Base-by-base conservation (phyloP, 2,888 invertebrate genomes). In the Tanytarsus gracilentus region DNA sequence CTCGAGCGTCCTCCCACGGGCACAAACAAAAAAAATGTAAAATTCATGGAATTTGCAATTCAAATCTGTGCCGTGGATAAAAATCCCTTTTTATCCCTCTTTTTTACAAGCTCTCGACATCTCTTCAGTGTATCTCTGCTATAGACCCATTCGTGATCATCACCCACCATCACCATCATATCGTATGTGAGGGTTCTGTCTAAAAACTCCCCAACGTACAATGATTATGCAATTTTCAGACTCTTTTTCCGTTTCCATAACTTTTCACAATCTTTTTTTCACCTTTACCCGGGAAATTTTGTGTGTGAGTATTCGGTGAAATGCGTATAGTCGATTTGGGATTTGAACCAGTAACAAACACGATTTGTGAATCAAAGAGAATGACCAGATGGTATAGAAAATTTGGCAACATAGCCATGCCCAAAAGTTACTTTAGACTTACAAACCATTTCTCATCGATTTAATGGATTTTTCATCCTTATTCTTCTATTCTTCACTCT, bases 181-280 rank as follows among this genome's bases (percentile, higher is more conserved):
- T n/a, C 36, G 36, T 14, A 16, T n/a, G 16, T 36, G 36, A 36
- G 16, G 36, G 16, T 5, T 33, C 6, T n/a, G n/a, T 33, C n/a
- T 33, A 18, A 11, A 21, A 18, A 44, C 23, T 44, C 44, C 44
- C 44, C 21, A 44, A 27, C 36, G 49, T 25, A 49, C 25, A 53
- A 33, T 53, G 33, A 33, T 53, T 53, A 33, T 53, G 53, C 53
- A 53, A 53, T 53, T n/a, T 53, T 51, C 51, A 29, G 27, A 18
- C 21, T 21, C 18, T 44, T 36, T 36, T 16, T 36, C n/a, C 36
- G 16, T 36, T 36, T 14, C 14, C 16, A 36, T n/a, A 36, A 36
- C 36, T 44, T 44, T 44, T 44, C 18, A 44, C 23, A 18, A 11
- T 11, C 18, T 44, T 44, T 44, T 18, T 18, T 11, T 23, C 21